A percentile compares a stretch with the other conserved stretches of the same genome.
Conservation (phyloP, 2,888 invertebrate genomes). For the Troilus luridus region DNA sequence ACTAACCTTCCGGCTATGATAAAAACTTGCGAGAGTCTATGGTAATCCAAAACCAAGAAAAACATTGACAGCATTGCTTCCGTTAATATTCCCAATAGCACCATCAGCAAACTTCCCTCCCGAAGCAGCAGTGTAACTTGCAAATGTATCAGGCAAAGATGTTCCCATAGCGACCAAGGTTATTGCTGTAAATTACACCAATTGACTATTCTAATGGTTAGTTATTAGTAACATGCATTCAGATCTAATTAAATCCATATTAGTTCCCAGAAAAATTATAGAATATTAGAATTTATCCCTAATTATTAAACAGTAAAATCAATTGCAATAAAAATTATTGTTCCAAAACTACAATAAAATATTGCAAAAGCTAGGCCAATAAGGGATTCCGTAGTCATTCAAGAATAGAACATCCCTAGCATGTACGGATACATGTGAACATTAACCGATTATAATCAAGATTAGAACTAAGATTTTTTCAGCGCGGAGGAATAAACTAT, state of each 20-base stretch:
- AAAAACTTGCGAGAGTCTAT: slow-evolving; percentile 74
- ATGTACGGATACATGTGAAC: too few species aligned
- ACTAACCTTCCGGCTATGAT: slow-evolving; percentile 68
- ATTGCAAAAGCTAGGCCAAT: neutral
- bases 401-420: too few species aligned
- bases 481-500: too few species aligned
- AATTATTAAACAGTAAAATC: neutral
- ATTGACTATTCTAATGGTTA: neutral
- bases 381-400: too few species aligned
- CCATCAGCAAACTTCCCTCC: slow-evolving; percentile 74
- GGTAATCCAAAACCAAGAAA: slow-evolving; percentile 76
- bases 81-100: slow-evolving; percentile 76
- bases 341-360: neutral
- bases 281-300: neutral
- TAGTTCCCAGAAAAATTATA: neutral
- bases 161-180: slow-evolving; percentile 75
- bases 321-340: too few species aligned
- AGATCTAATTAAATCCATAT: neutral
- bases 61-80: slow-evolving; percentile 76
- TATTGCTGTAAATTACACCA: slow-evolving; percentile 68
- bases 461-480: too few species aligned
- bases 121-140: slow-evolving; percentile 73
- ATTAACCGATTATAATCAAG: too few species aligned
- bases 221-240: neutral
- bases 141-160: slow-evolving; percentile 75